Evolutionary conservation across 2,797 vertebrate genomes (phyloP).

Genomic region (Morus bassanus): DNA sequence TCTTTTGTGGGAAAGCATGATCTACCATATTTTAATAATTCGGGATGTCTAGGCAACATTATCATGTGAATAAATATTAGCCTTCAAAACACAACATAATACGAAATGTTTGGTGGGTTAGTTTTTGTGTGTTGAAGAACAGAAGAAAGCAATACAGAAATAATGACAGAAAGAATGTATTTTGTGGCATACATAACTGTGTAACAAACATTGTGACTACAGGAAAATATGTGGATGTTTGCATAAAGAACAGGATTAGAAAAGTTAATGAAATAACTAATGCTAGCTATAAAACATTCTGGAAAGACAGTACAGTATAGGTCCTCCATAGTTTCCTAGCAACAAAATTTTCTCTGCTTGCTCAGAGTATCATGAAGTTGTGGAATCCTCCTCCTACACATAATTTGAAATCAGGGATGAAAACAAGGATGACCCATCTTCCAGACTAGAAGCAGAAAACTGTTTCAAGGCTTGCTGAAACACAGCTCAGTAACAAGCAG

Average conservation of each 20-base stretch:
- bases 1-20: neutral
- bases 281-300: slow-evolving; percentile 37
- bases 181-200: neutral
- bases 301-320: slow-evolving; percentile 17
- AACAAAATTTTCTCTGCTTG: slow-evolving; percentile 68
- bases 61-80: neutral
- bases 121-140: neutral
- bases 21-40: neutral
- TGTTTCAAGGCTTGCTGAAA: neutral
- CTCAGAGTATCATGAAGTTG: slow-evolving; percentile 52
- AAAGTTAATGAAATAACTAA: neutral
- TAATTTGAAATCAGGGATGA: slow-evolving; percentile 61
- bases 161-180: neutral
- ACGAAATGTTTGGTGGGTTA: neutral
- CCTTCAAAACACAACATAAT: neutral
- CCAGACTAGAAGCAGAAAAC: neutral
- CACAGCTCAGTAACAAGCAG: neutral
- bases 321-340: slow-evolving; percentile 69
- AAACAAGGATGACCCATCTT: slow-evolving; percentile 43
- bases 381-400: slow-evolving; percentile 51
- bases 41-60: neutral
- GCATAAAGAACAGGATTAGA: neutral
- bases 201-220: neutral
- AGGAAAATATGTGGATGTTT: neutral
- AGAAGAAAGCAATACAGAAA: neutral